Conservation (phyloP, 2,888 invertebrate species). For the Leucophenga maculata region DNA sequence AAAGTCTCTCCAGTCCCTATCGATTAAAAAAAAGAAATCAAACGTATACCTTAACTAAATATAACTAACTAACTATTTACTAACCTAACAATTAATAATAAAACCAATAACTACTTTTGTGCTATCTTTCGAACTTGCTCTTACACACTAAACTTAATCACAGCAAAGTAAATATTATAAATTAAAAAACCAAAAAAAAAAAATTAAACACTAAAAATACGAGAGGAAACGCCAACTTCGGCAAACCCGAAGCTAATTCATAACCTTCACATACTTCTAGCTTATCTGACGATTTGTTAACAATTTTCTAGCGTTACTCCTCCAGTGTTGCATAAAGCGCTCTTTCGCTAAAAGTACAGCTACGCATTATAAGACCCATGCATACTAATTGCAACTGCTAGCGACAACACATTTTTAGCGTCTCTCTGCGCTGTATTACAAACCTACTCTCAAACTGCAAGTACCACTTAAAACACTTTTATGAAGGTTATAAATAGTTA, state of each 20-base stretch:
- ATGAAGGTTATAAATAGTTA: conserved; percentile 28
- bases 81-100: conserved; percentile 30
- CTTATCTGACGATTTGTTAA: too few species aligned
- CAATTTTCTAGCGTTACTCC: too few species aligned
- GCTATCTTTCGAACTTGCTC: too few species aligned
- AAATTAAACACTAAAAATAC: neutral
- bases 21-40: neutral
- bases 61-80: conserved; percentile 35
- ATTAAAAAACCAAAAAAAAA: neutral
- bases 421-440: neutral
- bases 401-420: neutral
- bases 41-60: conserved; percentile 22
- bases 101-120: conserved; percentile 26
- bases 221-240: neutral
- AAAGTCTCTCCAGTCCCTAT: conserved; percentile 1
- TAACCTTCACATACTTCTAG: too few species aligned
- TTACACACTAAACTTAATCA: neutral
- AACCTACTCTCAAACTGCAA: neutral
- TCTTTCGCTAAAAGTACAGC: too few species aligned
- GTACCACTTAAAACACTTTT: neutral
- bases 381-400: too few species aligned
- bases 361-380: too few species aligned
- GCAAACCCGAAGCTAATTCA: too few species aligned
- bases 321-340: too few species aligned
- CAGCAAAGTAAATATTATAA: neutral